Percentiles rank a stretch among this genome's conserved stretches.
Evolutionary conservation across 1,140 invertebrate species (phyloP).

Genomic region (Drosophila bipectinata): DNA sequence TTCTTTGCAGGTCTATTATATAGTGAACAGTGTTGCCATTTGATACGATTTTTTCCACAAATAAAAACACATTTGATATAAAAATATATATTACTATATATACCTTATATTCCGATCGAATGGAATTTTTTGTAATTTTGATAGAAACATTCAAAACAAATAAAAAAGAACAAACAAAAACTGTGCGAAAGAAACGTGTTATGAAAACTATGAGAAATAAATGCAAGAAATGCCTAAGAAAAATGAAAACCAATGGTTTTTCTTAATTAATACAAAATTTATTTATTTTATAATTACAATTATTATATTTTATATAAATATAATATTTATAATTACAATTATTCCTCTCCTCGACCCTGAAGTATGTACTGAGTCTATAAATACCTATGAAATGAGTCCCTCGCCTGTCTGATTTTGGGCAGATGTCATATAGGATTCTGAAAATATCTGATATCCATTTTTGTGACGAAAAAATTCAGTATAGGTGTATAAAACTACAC

Average conservation of each 20-base stretch:
- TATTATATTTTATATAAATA: no score
- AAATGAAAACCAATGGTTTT: slow-evolving; percentile 22
- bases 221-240: slow-evolving; percentile 66
- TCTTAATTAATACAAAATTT: neutral
- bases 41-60: slow-evolving; percentile 77
- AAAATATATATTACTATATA: slow-evolving; percentile 61
- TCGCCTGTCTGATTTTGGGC: no score
- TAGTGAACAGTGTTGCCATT: slow-evolving; percentile 79
- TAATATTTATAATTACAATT: no score
- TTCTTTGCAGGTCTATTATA: slow-evolving; percentile 81
- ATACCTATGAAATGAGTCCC: no score
- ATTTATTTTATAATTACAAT: no score
- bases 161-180: slow-evolving; percentile 38
- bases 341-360: no score
- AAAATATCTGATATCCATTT: no score
- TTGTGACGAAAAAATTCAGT: no score
- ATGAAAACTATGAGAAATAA: slow-evolving; percentile 66
- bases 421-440: no score
- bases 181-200: slow-evolving; percentile 54
- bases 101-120: slow-evolving; percentile 77
- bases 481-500: no score
- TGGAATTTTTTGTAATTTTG: slow-evolving; percentile 81
- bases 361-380: no score
- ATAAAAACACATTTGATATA: slow-evolving; percentile 72
- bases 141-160: slow-evolving; percentile 77